Evolutionary conservation across 2,113 vertebrate genomes (phyloP).

Genomic region (Craseonycteris thonglongyai): DNA sequence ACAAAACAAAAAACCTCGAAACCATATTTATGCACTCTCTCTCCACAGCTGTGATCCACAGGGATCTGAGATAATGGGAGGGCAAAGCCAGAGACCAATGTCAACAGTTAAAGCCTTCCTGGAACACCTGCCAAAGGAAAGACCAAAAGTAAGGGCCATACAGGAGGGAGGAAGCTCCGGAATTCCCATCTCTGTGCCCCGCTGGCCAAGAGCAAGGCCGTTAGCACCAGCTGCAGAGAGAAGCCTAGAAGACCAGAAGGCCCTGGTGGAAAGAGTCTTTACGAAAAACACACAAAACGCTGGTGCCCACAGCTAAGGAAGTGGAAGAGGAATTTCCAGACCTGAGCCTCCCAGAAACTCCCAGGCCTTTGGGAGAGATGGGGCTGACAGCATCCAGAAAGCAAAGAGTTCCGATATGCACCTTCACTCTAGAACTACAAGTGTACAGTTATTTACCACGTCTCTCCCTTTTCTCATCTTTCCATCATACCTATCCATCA

Average conservation of each 20-base stretch:
- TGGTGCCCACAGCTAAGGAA: not conserved
- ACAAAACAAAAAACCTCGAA: not conserved
- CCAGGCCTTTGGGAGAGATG: not conserved
- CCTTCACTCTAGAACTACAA: not conserved
- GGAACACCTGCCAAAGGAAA: not conserved
- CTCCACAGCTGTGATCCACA: not conserved
- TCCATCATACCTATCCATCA: not conserved
- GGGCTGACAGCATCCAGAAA: not conserved
- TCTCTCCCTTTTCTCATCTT: not conserved
- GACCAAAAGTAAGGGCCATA: not conserved
- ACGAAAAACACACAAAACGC: not conserved
- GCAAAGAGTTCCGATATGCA: fast-evolving
- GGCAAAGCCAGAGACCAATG: not conserved
- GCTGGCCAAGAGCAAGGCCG: not conserved
- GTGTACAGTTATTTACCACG: fast-evolving
- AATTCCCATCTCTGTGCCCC: not conserved
- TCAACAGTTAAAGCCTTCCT: not conserved
- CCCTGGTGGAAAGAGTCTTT: not conserved
- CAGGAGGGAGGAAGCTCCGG: not conserved
- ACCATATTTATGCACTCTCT: not conserved
- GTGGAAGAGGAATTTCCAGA: not conserved
- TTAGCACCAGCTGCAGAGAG: not conserved
- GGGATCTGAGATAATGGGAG: not conserved
- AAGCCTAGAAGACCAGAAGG: not conserved
- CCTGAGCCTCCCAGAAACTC: not conserved